These are phyloP conservation scores for Saccostrea echinata DNA, from an alignment of 1,140 invertebrate species.

Conservation along the genomic window DNA sequence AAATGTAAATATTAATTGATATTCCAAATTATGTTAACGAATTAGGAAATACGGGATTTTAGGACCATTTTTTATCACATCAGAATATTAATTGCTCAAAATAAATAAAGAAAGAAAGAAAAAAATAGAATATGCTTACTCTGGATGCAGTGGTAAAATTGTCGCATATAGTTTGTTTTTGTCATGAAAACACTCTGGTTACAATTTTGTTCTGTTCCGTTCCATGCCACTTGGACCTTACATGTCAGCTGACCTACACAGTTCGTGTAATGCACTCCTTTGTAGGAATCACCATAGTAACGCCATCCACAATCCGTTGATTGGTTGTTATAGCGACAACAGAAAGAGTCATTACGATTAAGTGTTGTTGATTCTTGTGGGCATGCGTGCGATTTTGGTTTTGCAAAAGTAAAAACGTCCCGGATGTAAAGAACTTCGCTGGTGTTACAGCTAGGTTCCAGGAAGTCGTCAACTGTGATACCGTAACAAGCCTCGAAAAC, in stretches of 20 bases:
- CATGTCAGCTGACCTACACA: not conserved
- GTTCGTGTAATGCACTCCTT: conserved; percentile 35
- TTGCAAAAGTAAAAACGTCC: conserved; percentile 38
- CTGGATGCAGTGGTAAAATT: conserved; percentile 45
- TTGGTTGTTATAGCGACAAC: conserved; percentile 51
- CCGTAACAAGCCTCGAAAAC: conserved; percentile 39
- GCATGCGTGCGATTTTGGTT: not conserved
- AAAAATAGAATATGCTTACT: not conserved
- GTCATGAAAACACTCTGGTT: conserved; percentile 15
- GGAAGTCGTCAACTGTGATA: conserved; percentile 1
- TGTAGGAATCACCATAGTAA: conserved; percentile 30
- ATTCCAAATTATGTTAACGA: too few species aligned
- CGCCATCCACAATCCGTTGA: conserved; percentile 49
- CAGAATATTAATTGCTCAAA: too few species aligned
- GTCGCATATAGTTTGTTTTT: conserved; percentile 44
- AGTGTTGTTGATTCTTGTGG: not conserved
- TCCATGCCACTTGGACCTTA: conserved; percentile 33
- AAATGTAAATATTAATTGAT: too few species aligned
- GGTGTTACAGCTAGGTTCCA: not conserved
- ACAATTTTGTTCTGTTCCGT: conserved; percentile 22
- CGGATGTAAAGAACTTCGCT: conserved; percentile 28
- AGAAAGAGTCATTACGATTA: conserved; percentile 1
- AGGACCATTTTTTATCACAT: too few species aligned
- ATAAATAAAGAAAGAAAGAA: too few species aligned
- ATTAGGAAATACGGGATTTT: too few species aligned